A percentile compares a stretch with the other conserved stretches of the same genome.
Evolutionary conservation across 37 sponge, comb jelly and placozoan genomes (phyloP).

Genomic region (Axinella damicornis): DNA sequence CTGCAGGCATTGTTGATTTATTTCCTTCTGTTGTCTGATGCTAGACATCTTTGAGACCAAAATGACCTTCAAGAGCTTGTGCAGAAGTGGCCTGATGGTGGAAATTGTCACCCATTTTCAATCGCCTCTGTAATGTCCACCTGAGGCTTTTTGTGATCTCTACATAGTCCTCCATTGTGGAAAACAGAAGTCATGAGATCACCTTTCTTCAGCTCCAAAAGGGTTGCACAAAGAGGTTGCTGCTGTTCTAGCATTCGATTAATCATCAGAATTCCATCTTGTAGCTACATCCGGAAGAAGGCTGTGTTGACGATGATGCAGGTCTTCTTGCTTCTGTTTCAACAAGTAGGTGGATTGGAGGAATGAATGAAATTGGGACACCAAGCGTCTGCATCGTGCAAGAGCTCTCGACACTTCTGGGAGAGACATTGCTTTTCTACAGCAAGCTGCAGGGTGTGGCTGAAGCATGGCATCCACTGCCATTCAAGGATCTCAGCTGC

Average conservation of each 20-base stretch:
- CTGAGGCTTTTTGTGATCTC: too few relatives aligned
- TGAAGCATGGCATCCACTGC: constrained; percentile 21
- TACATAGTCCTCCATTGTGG: too few relatives aligned
- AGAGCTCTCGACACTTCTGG: constrained; percentile 35
- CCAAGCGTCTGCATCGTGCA: constrained; percentile 30
- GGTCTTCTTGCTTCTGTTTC: constrained; percentile 38
- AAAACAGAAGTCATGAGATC: constrained; percentile 53
- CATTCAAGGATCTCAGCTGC: constrained; percentile 9
- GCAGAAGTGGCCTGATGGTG: constrained; percentile 20
- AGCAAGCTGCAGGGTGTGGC: constrained; percentile 31
- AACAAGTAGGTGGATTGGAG: constrained; percentile 26
- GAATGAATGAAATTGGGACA: constrained; percentile 25
- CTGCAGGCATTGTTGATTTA: neutral
- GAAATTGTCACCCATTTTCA: constrained; percentile 46
- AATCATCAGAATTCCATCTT: constrained; percentile 50
- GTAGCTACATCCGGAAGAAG: constrained; percentile 45
- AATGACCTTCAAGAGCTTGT: constrained; percentile 21
- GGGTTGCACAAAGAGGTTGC: constrained; percentile 40
- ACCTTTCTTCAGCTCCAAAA: constrained; percentile 22
- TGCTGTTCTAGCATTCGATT: constrained; percentile 42
- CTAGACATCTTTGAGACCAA: neutral
- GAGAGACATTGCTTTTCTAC: constrained; percentile 12
- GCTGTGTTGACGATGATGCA: constrained; percentile 1
- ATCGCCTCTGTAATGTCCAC: constrained; percentile 50
- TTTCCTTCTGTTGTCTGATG: neutral